phyloP scores from a whole-genome alignment of 2,888 invertebrate species.

The Amaurobius ferox region DNA sequence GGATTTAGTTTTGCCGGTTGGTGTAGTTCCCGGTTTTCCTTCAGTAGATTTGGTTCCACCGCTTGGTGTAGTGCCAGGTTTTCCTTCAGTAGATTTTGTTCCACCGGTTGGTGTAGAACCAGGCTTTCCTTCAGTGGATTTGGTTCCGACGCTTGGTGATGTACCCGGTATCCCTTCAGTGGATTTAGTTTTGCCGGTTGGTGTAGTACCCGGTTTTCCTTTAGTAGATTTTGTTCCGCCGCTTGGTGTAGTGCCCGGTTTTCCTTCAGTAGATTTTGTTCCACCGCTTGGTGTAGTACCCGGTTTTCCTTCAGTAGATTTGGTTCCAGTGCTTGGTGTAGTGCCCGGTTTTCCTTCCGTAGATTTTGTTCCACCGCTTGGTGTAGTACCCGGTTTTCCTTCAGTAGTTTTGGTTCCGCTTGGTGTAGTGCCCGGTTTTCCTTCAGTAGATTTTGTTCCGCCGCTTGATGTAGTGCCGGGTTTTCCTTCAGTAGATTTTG shows the following conservation, averaged over 20 bases:
- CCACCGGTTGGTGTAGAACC: not conserved
- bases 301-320: no score
- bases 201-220: not conserved
- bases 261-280: not conserved
- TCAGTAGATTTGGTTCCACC: not conserved
- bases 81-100: not conserved
- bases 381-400: no score
- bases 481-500: not conserved
- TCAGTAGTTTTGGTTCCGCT: not conserved
- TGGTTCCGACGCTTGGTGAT: not conserved
- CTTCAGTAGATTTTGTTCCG: not conserved
- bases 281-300: no score
- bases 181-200: not conserved
- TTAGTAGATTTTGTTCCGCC: not conserved
- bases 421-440: not conserved
- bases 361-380: not conserved
- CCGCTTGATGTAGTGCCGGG: not conserved
- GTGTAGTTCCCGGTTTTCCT: not conserved
- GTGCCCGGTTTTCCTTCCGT: not conserved
- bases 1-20: not conserved
- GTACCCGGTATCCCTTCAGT: no score
- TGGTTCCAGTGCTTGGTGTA: not conserved
- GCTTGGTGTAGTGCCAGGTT: not conserved
- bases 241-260: not conserved
- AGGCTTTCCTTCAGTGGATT: not conserved